A percentile compares a stretch with the other conserved stretches of the same genome.
Evolutionary conservation across 37 sponge, comb jelly and placozoan species (phyloP).

Genomic region (Hexactinellida sp.): DNA sequence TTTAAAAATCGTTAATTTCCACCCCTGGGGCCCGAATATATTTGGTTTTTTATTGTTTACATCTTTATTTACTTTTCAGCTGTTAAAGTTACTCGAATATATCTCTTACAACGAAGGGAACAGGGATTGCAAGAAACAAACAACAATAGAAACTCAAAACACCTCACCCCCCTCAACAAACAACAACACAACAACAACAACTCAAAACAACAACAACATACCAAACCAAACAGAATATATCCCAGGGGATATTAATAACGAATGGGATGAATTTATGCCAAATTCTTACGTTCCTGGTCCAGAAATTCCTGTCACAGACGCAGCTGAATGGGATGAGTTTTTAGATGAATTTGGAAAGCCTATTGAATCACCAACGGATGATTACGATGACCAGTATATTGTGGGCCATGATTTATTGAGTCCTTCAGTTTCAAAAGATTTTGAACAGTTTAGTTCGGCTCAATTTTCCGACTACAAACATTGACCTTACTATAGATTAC

Average conservation of each 20-base stretch:
- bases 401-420: neutral
- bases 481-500: neutral
- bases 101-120: neutral
- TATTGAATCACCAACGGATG: neutral
- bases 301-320: neutral
- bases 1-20: too few relatives aligned
- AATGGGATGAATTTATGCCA: neutral
- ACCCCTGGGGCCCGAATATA: too few relatives aligned
- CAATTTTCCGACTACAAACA: too few relatives aligned
- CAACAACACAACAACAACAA: neutral
- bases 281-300: neutral
- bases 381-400: neutral
- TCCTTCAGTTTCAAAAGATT: neutral
- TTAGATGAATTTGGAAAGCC: neutral
- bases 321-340: neutral
- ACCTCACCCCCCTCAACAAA: neutral
- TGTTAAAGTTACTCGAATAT: neutral
- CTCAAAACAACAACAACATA: too few relatives aligned
- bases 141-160: neutral
- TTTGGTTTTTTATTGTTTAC: too few relatives aligned
- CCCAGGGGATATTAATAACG: too few relatives aligned
- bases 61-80: neutral
- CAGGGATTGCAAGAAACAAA: neutral
- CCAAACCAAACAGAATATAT: too few relatives aligned
- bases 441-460: neutral